A percentile compares a stretch with the other conserved stretches of the same genome.
These are phyloP conservation scores for Pogoniulus pusillus DNA, from an alignment of 2,797 vertebrate genomes.

Conservation along the genomic window DNA sequence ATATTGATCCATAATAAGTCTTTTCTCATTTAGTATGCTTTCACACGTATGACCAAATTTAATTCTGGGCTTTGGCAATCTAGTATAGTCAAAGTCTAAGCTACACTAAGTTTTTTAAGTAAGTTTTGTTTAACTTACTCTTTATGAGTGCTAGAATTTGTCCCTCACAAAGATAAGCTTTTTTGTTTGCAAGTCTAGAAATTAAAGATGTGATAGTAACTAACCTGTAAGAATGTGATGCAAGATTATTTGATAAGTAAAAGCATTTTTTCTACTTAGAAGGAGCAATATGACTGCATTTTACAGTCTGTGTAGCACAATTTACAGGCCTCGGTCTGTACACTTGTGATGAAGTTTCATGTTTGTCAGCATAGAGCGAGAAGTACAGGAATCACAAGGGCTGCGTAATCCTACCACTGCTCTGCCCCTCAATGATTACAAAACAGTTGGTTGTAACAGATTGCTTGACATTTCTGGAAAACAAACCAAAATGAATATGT, in stretches of 20 bases:
- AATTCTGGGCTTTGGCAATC: slow-evolving; percentile 45
- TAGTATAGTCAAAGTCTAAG: neutral
- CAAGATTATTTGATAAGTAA: slow-evolving; percentile 22
- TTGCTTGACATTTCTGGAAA: slow-evolving; percentile 40
- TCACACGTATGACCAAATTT: slow-evolving; percentile 46
- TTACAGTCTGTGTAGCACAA: neutral
- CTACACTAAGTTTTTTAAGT: slow-evolving; percentile 24
- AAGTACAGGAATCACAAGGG: slow-evolving; percentile 17
- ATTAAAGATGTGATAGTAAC: neutral
- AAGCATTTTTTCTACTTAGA: neutral
- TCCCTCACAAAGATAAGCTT: neutral
- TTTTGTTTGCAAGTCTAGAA: neutral
- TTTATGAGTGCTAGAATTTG: slow-evolving; percentile 1
- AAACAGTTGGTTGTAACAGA: slow-evolving; percentile 59
- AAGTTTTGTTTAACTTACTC: neutral
- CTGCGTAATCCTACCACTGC: slow-evolving; percentile 59
- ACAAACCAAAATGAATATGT: slow-evolving; percentile 9
- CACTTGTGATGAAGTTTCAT: neutral
- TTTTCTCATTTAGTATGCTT: slow-evolving; percentile 64
- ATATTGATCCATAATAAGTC: slow-evolving; percentile 38
- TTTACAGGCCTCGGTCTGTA: neutral
- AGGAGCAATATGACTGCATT: neutral
- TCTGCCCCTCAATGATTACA: slow-evolving; percentile 35
- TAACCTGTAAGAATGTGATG: slow-evolving; percentile 1
- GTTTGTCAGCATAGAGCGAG: slow-evolving; percentile 49